Base-by-base conservation (phyloP, 2,888 invertebrate genomes). In the Cancer borealis region DNA sequence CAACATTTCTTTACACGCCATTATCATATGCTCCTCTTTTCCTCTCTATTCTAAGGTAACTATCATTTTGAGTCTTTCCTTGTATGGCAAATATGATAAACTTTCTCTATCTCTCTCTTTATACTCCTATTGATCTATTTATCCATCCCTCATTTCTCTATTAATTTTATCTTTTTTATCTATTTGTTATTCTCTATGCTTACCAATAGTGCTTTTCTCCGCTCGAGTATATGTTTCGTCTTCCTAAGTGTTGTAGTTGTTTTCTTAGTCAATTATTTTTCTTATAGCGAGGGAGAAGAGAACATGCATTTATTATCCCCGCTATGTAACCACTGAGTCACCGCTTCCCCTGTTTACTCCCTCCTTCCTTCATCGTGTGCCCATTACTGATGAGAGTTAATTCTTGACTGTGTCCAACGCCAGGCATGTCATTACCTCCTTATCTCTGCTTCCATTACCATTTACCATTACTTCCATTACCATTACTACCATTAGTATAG, bases 121-220 rank as follows among this genome's bases (percentile, higher is more conserved):
- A 93, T 90, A 93, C 54, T 60, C 60, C 89, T 45, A 93, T 73
- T 90, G 60, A 93, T 66, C 66, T 73, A 93, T 91, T 73, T 2
- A 93, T 91, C 73, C 66, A 90, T 91, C 90, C 45, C 66, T 73
- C 46, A 93, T 66, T 90, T 66, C 60, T 26, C 0, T 26, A n/a
- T 60, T 45, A 39, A 26, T 21, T 30, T 3, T 93, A 39, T 39
- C 39, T 39, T 39, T 39, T 39, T 39, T 39, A 39, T 39, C 2
- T 39, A 39, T 39, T 2, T 39, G 2, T 39, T 39, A 39, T 39
- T 39, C 2, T 39, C 39, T 39, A 39, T 39, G 39, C 2, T 39
- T 39, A 39, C 39, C 39, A 39, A 39, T 0, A 39, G 39, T 39
- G 39, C 39, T 39, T 39, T 39, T 39, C 39, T 39, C 39, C 39